Evolutionary conservation across 1,140 invertebrate genomes (phyloP), one percentile per base, ranked within the genome.

Genomic region (Tetranychus cinnabarinus): DNA sequence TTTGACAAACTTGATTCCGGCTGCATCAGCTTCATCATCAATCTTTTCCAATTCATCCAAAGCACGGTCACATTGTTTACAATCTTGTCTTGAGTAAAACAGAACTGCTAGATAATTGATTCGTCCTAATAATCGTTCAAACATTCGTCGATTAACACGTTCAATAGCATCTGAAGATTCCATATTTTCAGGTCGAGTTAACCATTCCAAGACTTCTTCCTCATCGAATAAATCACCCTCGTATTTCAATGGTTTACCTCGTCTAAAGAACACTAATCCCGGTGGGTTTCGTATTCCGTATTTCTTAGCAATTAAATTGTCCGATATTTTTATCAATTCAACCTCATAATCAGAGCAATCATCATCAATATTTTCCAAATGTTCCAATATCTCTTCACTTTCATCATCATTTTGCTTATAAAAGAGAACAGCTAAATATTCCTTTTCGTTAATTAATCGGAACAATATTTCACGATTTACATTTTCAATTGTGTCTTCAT

Each of bases 181-280:
- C 88, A 95, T 90, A 66, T 91, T 92, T 67, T 88, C 85, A 0
- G 88, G 88, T 70, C 88, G 84, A 0, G 88, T 92, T 10, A 95
- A 70, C 88, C 88, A 93, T 70, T 93, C 88, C 7, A 93, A 75
- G 35, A 95, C 79, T 72, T 92, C 88, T 71, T 92, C 88, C 69
- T 92, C 88, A 68, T 92, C 87, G 33, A 62, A 62, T 3, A 66
- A 42, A 55, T 64, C 68, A 75, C 88, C 88, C 68, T 89, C 86
- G 68, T 90, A 92, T 70, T 88, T 89, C 12, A 91, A 87, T 56
- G 80, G 80, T 73, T 91, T 91, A 54, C 81, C 84, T 73, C 89
- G 88, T 45, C 88, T 78, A 74, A 92, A 92, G 68, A 89, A 91
- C 12, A 86, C 86, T 1, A 92, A 81, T 1, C 87, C 88, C 1